Conservation (phyloP, 30 jellyfish, hydroid and myxozoan genomes). For the Turritopsis dohrnii region DNA sequence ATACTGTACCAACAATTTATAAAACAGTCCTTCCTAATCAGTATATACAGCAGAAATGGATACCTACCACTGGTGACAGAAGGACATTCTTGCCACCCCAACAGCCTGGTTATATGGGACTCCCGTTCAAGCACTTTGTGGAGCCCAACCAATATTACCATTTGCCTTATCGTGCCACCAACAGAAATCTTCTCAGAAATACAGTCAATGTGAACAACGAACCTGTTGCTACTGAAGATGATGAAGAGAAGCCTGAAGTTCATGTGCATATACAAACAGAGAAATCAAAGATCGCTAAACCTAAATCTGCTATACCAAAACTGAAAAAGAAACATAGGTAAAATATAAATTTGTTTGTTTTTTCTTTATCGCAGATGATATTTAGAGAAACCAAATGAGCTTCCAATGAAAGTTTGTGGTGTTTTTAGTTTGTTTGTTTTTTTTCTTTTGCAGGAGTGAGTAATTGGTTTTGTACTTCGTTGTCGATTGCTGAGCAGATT, state of each 20-base stretch:
- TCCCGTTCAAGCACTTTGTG: conserved; percentile 4
- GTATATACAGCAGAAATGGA: background rate
- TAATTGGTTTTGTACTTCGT: background rate
- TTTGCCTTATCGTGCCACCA: background rate
- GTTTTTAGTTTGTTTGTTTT: background rate
- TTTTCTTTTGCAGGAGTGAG: background rate
- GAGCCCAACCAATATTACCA: conserved; percentile 18
- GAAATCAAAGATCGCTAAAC: conserved; percentile 65
- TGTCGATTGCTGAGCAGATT: background rate
- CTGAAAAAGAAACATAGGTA: conserved; percentile 5
- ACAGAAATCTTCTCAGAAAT: background rate
- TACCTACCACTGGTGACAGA: background rate
- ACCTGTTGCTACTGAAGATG: conserved; percentile 47
- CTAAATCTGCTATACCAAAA: background rate
- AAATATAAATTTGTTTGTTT: background rate
- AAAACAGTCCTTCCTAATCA: background rate
- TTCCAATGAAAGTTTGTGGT: no score
- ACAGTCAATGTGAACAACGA: conserved; percentile 17
- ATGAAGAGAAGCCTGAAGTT: conserved; percentile 98
- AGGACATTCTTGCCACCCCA: conserved; percentile 9
- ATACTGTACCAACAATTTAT: background rate
- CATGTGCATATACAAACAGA: conserved; percentile 98
- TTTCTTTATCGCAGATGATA: background rate
- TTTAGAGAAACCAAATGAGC: background rate
- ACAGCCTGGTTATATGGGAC: background rate